Base-by-base conservation (phyloP, 2,113 vertebrate genomes). In the Mola mola region DNA sequence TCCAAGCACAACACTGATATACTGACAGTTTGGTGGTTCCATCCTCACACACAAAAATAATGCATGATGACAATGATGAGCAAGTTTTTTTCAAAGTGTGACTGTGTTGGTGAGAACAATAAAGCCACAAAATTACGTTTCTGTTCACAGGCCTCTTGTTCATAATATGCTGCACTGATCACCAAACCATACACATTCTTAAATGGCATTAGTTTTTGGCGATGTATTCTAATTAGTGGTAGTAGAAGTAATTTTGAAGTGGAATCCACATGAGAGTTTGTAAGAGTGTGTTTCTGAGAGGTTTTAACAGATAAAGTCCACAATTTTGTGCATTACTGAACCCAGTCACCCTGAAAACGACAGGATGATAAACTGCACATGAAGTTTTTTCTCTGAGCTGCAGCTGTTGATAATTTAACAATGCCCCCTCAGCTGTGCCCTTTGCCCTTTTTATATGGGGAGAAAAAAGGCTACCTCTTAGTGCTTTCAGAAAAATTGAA, bases 371-470 rank as follows among this genome's bases (percentile, higher is more conserved):
- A 24, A 55, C 29, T 24, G 43, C 28, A 59, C 44, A 49, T 52
- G 37, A 46, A 42, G 40, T 63, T 67, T 61, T 41, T 74, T 33
- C 58, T 70, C 34, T 72, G 44, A 78, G 75, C 66, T 73, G 43
- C 44, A 67, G 60, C 75, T 72, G 74, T 47, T 82, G 84, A 82
- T 62, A 85, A 71, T 15, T 29, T 71, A 74, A 85, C 78, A 85
- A 85, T 87, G 72, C 48, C 36, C 17, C 42, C 62, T 71, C 71
- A 81, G 72, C 68, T 68, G 75, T 72, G 55, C 31, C 50, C 68
- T 79, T 62, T 83, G 65, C 16, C 68, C 66, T 36, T 62, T 71
- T 49, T 36, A 42, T 42, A 61, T 26, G 15, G 11, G n/a, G 29
- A 40, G 34, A 66, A 47, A 28, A n/a, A 21, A 33, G 33, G 22